These are phyloP conservation scores for Terrapene triunguis DNA, from an alignment of 2,113 vertebrate species.

Conservation along the genomic window DNA sequence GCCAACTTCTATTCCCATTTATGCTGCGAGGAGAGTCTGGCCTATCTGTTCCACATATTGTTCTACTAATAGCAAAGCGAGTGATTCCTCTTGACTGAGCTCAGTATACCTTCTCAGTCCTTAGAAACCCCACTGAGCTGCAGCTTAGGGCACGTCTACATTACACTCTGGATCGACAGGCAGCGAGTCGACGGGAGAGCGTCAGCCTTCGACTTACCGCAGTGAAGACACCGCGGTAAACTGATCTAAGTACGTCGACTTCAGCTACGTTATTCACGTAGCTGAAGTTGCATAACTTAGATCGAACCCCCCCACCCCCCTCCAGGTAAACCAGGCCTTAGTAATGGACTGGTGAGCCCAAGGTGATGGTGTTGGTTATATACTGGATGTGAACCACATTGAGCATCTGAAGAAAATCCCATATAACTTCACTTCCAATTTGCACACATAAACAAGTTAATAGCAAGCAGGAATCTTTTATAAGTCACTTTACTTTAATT, in stretches of 20 bases:
- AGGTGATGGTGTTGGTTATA: background rate
- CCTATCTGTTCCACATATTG: background rate
- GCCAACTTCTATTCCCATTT: slow-evolving; percentile 55
- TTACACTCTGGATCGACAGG: too few species aligned
- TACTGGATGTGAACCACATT: background rate
- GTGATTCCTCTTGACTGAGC: slow-evolving; percentile 4
- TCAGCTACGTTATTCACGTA: too few species aligned
- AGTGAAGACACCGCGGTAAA: too few species aligned
- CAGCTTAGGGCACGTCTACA: background rate
- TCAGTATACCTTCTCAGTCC: background rate
- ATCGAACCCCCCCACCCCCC: too few species aligned
- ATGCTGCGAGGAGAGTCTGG: slow-evolving; percentile 33
- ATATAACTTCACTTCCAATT: slow-evolving; percentile 38
- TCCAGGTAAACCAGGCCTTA: too few species aligned
- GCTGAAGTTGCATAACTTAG: too few species aligned
- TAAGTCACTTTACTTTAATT: slow-evolving; percentile 74
- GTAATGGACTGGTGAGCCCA: background rate
- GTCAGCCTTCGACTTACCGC: too few species aligned
- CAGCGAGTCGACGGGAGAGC: too few species aligned
- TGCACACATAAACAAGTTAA: slow-evolving; percentile 46
- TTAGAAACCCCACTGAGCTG: background rate
- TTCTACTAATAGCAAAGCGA: slow-evolving; percentile 27
- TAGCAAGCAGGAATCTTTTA: slow-evolving; percentile 67
- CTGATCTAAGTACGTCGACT: too few species aligned
- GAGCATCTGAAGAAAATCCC: slow-evolving; percentile 36